Percentiles rank a stretch among this genome's conserved stretches.
Conservation (phyloP, 2,113 vertebrate species). For the Brachypteracias leptosomus region DNA sequence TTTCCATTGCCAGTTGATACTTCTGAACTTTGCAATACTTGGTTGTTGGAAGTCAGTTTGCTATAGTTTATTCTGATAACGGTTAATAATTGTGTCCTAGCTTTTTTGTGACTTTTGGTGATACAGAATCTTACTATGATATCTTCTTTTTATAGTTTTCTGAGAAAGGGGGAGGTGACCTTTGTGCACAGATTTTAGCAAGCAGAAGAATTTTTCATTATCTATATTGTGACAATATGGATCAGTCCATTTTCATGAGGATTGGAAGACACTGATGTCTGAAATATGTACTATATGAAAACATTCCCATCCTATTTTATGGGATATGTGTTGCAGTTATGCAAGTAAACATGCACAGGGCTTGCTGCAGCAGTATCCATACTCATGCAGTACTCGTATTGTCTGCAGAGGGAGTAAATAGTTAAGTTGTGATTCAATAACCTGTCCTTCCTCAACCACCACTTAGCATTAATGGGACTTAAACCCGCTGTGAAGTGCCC, state of each 20-base stretch:
- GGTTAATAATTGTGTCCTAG: neutral
- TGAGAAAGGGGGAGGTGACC: neutral
- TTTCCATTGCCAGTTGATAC: neutral
- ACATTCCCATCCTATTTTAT: neutral
- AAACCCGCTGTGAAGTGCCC: neutral
- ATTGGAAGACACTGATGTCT: neutral
- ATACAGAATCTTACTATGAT: neutral
- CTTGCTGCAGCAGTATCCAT: neutral
- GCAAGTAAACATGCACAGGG: neutral
- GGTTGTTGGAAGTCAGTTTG: neutral
- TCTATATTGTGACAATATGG: accelerated
- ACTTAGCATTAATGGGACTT: neutral
- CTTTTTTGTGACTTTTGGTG: neutral
- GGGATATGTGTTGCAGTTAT: neutral
- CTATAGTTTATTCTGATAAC: neutral
- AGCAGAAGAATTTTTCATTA: neutral
- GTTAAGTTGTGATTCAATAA: conserved; percentile 3
- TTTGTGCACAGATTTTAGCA: neutral
- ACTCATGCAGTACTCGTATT: neutral
- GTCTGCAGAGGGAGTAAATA: conserved; percentile 30
- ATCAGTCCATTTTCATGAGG: neutral
- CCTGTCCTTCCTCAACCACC: neutral
- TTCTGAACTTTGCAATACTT: neutral
- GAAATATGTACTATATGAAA: neutral
- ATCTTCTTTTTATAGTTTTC: neutral